A percentile compares a stretch with the other conserved stretches of the same genome.
Conservation (phyloP, 2,888 invertebrate genomes). For the Lasioglossum leucozonium region DNA sequence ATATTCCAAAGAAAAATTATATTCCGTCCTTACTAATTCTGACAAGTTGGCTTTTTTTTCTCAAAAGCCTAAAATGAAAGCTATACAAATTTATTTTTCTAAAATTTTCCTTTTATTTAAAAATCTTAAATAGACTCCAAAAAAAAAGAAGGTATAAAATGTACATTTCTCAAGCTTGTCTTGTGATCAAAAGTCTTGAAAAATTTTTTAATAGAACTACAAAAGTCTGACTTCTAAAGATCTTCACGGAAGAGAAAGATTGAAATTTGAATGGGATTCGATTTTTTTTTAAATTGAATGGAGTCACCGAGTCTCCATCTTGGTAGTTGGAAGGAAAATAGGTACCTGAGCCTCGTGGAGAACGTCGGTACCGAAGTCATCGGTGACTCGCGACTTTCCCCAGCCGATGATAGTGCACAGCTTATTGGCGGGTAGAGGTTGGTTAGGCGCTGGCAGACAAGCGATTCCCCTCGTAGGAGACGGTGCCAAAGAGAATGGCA, state of each 20-base stretch:
- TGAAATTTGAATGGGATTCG: background rate
- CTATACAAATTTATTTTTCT: background rate
- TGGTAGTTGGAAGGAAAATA: conserved; percentile 29
- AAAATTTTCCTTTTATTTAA: background rate
- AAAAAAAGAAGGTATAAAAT: too few species aligned
- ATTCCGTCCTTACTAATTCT: background rate
- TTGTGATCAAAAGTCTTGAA: background rate
- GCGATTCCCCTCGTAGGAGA: conserved; percentile 88
- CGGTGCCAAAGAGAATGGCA: conserved; percentile 84
- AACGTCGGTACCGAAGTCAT: conserved; percentile 92
- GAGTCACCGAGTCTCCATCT: background rate
- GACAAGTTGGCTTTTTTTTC: too few species aligned
- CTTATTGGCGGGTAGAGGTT: conserved; percentile 88
- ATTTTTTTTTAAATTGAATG: background rate
- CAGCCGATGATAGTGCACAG: conserved; percentile 96
- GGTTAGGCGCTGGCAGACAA: conserved; percentile 91
- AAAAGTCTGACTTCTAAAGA: background rate
- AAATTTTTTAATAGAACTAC: background rate
- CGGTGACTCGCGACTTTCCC: conserved; percentile 93
- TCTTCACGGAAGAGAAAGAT: background rate
- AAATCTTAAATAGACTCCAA: background rate
- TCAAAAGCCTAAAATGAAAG: background rate
- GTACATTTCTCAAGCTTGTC: too few species aligned
- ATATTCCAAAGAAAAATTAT: background rate
- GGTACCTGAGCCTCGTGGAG: conserved; percentile 94